Base-by-base conservation (phyloP, 2,888 invertebrate genomes). In the Zygogramma bicolorata region DNA sequence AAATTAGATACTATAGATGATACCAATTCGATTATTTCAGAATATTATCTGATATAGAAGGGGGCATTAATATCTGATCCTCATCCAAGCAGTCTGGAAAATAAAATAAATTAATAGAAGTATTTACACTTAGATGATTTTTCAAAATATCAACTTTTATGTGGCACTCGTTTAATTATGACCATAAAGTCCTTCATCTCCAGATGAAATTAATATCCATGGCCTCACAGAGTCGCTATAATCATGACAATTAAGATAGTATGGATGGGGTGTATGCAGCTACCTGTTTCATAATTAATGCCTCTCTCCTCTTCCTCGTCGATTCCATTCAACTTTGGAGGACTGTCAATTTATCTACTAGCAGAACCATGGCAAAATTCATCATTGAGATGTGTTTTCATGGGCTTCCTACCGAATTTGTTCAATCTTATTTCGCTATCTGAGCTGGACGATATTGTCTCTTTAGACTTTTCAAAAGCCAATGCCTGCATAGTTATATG, bases 391-490 rank as follows among this genome's bases (percentile, higher is more conserved):
- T 59, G 18, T 20, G n/a, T 31, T 29, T 59, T 59, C 31, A 31
- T 59, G 7, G 59, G 59, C 53, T 65, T 49, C 53, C 53, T 34
- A 29, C 53, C 53, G n/a, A 18, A 31, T 59, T 31, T 59, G 59
- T 31, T 59, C 20, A 59, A 59, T 31, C 31, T 8, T 18, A 34
- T 4, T 18, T 59, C 59, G 34, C 31, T 59, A 22, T 59, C 34
- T 34, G 65, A 65, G n/a, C n/a, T n/a, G n/a, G 49, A 49, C 1
- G 53, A 34, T 10, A 53, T 53, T 65, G 27, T 2, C 29, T 31
- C 53, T 40, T 65, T 31, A 29, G n/a, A 53, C 53, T 65, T 65
- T 65, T 65, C 65, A 31, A 53, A 65, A 15, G 49, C 53, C 31
- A 53, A 6, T 18, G 65, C 53, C 65, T 18, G 29, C 65, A 25